phyloP scores from a whole-genome alignment of 1,140 invertebrate species.

The Drosophila pachea region DNA sequence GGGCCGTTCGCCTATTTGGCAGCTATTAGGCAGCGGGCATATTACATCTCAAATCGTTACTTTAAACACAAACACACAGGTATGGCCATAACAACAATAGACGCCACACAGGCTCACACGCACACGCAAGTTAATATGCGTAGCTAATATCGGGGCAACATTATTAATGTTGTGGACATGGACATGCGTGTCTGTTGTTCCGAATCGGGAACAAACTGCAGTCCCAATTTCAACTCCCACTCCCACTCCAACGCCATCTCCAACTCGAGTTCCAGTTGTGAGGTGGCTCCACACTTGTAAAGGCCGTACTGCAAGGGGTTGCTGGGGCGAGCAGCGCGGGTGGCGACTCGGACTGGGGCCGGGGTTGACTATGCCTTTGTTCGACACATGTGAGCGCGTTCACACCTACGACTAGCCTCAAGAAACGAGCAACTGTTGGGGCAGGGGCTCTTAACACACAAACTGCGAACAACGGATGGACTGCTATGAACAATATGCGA shows the following conservation, averaged over 20 bases:
- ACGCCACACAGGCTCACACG: constrained; percentile 13
- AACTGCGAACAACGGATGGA: constrained; percentile 10
- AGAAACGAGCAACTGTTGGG: constrained; percentile 42
- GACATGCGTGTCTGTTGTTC: constrained; percentile 44
- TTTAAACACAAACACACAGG: constrained; percentile 16
- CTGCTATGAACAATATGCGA: constrained; percentile 22
- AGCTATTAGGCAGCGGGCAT: constrained; percentile 9
- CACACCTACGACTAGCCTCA: constrained; percentile 61
- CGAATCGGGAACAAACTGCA: constrained; percentile 4
- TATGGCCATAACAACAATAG: background rate
- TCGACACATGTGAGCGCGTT: constrained; percentile 73
- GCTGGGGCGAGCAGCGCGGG: background rate
- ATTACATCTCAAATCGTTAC: constrained; percentile 24
- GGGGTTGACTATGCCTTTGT: constrained; percentile 59
- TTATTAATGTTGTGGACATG: constrained; percentile 67
- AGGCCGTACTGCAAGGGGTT: background rate
- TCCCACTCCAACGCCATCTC: too few relatives aligned
- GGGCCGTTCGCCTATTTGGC: background rate
- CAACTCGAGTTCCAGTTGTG: too few relatives aligned
- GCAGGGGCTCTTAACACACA: background rate
- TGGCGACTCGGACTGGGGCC: constrained; percentile 2
- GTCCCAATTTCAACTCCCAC: constrained; percentile 1
- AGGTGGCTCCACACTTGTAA: constrained; percentile 28
- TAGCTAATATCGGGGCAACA: constrained; percentile 70
- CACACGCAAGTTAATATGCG: constrained; percentile 67